Percentiles rank a stretch among this genome's conserved stretches.
These are phyloP conservation scores for Euborellia annulipes DNA, from an alignment of 1,140 invertebrate genomes.

Conservation along the genomic window DNA sequence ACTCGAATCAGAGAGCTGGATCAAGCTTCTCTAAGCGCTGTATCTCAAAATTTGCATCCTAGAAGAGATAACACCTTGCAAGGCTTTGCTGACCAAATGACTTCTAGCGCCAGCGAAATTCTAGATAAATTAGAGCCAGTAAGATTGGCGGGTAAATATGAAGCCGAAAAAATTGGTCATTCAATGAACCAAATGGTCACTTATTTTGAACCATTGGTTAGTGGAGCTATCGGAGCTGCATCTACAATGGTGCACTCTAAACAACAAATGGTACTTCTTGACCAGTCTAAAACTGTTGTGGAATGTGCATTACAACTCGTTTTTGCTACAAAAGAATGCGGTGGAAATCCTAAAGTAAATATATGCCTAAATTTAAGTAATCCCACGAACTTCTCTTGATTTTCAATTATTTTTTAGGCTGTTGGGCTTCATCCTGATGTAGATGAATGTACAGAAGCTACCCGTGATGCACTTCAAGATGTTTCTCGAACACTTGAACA, in stretches of 20 bases:
- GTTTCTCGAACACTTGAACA: conserved; percentile 64
- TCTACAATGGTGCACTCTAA: conserved; percentile 79
- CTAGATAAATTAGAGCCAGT: conserved; percentile 67
- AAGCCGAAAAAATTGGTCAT: conserved; percentile 88
- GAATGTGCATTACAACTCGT: conserved; percentile 79
- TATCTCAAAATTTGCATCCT: conserved; percentile 61
- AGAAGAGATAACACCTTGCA: conserved; percentile 61
- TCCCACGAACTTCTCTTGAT: not conserved
- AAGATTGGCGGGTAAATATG: conserved; percentile 63
- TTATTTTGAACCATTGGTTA: conserved; percentile 72
- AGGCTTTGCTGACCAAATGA: conserved; percentile 64
- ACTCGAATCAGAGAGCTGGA: conserved; percentile 67
- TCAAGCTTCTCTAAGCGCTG: conserved; percentile 68
- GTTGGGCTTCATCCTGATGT: conserved; percentile 61
- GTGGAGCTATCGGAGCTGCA: conserved; percentile 68
- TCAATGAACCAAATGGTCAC: conserved; percentile 59
- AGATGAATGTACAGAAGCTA: conserved; percentile 63
- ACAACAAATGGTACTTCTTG: conserved; percentile 74
- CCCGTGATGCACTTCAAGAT: conserved; percentile 67
- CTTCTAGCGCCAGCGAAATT: conserved; percentile 57
- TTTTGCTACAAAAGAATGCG: conserved; percentile 71
- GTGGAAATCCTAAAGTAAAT: conserved; percentile 71
- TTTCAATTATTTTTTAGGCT: conserved; percentile 34
- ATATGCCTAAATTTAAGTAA: conserved; percentile 7
- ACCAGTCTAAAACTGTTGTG: conserved; percentile 86